A percentile compares a stretch with the other conserved stretches of the same genome.
phyloP scores from a whole-genome alignment of 1,140 invertebrate species.

The Andrena cerasifolii region DNA sequence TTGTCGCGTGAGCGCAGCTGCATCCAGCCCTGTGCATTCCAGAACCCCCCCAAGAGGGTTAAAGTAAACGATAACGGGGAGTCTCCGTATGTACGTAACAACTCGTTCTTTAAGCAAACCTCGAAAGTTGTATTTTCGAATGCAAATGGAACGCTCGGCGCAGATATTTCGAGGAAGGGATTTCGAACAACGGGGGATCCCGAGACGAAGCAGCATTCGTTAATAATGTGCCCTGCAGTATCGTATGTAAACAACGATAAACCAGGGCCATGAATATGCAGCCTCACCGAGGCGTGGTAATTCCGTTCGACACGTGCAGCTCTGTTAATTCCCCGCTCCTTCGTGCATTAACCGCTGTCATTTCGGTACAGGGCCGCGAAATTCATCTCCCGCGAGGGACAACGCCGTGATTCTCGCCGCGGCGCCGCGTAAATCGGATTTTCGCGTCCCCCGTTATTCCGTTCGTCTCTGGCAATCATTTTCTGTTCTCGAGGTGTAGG shows the following conservation, averaged over 20 bases:
- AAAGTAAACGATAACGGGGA: too few relatives aligned
- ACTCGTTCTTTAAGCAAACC: too few relatives aligned
- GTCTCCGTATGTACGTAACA: too few relatives aligned
- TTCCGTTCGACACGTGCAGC: conserved; percentile 49
- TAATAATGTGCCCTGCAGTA: conserved; percentile 49
- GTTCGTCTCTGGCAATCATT: not conserved
- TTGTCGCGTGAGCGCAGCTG: too few relatives aligned
- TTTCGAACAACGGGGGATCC: conserved; percentile 17
- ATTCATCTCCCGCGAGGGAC: conserved; percentile 5
- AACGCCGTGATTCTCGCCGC: not conserved
- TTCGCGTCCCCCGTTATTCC: not conserved
- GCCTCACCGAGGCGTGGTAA: conserved; percentile 31
- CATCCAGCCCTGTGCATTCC: too few relatives aligned
- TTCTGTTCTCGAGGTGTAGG: not conserved
- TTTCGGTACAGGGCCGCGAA: not conserved
- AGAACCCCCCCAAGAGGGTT: too few relatives aligned
- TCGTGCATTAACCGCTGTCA: conserved; percentile 41
- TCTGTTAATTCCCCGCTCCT: conserved; percentile 50
- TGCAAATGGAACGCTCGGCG: not conserved
- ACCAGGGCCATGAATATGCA: conserved; percentile 59
- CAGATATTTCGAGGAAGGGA: too few relatives aligned
- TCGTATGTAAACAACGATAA: conserved; percentile 40
- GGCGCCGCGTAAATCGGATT: not conserved
- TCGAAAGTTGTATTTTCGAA: too few relatives aligned
- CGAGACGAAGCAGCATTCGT: conserved; percentile 30